Evolutionary conservation across 1,140 invertebrate genomes (phyloP).

Genomic region (Temnothorax longispinosus): DNA sequence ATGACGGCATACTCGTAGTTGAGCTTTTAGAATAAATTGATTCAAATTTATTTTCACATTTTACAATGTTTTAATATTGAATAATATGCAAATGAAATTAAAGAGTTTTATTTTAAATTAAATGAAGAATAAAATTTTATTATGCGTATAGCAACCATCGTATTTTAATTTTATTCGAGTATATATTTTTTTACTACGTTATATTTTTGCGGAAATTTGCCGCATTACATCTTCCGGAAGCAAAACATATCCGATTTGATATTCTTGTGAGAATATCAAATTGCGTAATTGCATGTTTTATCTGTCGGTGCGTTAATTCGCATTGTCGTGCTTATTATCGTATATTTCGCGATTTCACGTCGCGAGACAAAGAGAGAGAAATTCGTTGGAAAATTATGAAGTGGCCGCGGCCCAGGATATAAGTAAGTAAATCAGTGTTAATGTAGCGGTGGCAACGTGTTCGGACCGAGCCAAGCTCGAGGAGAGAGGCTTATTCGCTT

Average conservation of each 20-base stretch:
- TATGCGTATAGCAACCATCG: background rate
- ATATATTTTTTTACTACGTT: background rate
- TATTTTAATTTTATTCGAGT: background rate
- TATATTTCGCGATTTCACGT: background rate
- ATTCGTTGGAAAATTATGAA: constrained; percentile 41
- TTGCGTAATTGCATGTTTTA: constrained; percentile 1
- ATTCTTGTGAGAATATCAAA: constrained; percentile 19
- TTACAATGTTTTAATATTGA: background rate
- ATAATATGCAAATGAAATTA: background rate
- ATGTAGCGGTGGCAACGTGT: background rate
- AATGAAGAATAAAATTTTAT: background rate
- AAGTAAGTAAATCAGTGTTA: constrained; percentile 56
- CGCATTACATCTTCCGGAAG: background rate
- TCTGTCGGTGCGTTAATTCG: constrained; percentile 21
- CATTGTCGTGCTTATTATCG: background rate
- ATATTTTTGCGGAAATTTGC: background rate
- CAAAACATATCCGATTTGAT: background rate
- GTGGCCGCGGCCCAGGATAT: background rate
- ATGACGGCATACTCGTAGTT: background rate
- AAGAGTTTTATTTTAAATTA: background rate
- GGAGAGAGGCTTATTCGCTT: background rate
- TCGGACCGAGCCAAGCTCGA: constrained; percentile 3
- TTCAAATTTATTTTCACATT: background rate
- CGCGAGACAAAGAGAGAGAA: background rate
- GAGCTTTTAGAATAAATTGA: background rate